Evolutionary conservation across 1,140 invertebrate genomes (phyloP).

Genomic region (Hycleus phaleratus): DNA sequence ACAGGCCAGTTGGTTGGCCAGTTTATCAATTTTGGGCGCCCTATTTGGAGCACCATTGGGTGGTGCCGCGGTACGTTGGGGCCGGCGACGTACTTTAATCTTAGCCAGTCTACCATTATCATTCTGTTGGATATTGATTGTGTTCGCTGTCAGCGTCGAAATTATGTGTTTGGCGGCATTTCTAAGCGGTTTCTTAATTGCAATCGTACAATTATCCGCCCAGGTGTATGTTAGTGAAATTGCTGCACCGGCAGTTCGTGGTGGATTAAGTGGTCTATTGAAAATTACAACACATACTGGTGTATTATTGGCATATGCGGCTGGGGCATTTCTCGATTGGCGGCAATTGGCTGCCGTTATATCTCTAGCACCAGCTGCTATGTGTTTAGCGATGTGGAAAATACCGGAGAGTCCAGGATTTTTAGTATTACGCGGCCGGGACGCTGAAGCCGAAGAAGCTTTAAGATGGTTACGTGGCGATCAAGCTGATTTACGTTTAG

Average conservation of each 20-base stretch:
- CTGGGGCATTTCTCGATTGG: slow-evolving; percentile 77
- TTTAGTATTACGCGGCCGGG: slow-evolving; percentile 62
- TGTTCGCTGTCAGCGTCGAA: slow-evolving; percentile 62
- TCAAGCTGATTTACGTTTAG: slow-evolving; percentile 61
- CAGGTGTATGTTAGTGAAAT: slow-evolving; percentile 88
- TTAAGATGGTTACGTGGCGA: slow-evolving; percentile 68
- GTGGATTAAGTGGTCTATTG: slow-evolving; percentile 73
- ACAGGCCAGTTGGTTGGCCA: slow-evolving; percentile 75
- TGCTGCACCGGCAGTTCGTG: slow-evolving; percentile 74
- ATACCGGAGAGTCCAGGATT: slow-evolving; percentile 80
- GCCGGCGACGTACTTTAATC: slow-evolving; percentile 59
- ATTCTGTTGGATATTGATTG: slow-evolving; percentile 66
- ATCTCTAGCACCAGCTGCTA: slow-evolving; percentile 60
- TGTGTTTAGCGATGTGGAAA: slow-evolving; percentile 60
- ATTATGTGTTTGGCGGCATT: slow-evolving; percentile 72
- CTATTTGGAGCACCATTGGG: slow-evolving; percentile 70
- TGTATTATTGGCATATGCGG: slow-evolving; percentile 69
- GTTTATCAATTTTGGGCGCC: slow-evolving; percentile 68
- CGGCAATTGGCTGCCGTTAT: slow-evolving; percentile 68
- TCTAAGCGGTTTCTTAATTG: slow-evolving; percentile 70
- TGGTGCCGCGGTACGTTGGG: slow-evolving; percentile 65
- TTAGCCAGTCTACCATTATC: slow-evolving; percentile 64
- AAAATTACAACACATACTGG: slow-evolving; percentile 82
- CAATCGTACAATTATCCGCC: slow-evolving; percentile 69
- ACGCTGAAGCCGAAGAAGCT: slow-evolving; percentile 69